Base-by-base conservation (phyloP, 2,113 vertebrate genomes). In the Acrocephalus kingi region DNA sequence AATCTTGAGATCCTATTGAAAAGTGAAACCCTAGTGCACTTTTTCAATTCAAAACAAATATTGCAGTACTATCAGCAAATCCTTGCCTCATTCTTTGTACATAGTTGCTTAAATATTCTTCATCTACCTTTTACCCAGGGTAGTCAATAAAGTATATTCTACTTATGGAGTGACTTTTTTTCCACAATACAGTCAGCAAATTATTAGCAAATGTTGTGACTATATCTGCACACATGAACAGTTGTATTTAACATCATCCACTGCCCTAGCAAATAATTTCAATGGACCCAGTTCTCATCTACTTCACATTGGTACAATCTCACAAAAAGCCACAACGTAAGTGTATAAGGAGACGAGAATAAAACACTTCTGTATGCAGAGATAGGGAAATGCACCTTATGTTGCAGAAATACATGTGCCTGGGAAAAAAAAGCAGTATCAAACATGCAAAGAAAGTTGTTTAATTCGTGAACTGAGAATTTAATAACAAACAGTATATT, bases 401-500 rank as follows among this genome's bases (percentile, higher is more conserved):
- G 81, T 49, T 91, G n/a, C 76, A 92, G 80, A 71, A 74, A 49
- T 69, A 61, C 13, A 20, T 7, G 6, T 52, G 41, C 41, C 45
- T 15, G 43, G 82, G 41, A 95, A 94, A 93, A 80, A 66, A 51
- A 69, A 82, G 21, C 54, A 79, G 43, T 52, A 64, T 49, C 37
- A 87, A 93, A 54, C 33, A 76, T n/a, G 39, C 43, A 89, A 61
- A 91, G 39, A 94, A 93, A 90, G 59, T 51, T 78, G 48, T 82
- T 93, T 90, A 94, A 95, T 94, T 82, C 0, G 3, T 75, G 41
- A 93, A 80, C 58, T 69, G 52, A 82, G 77, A 48, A 35, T 85
- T 93, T 78, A 89, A 79, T 82, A 95, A 68, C 52, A 94, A 94
- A 84, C 62, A 73, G 46, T 59, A 58, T 84, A 80, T 82, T 90